Conservation (phyloP, 2,797 vertebrate species). For the Gambelia wislizenii region DNA sequence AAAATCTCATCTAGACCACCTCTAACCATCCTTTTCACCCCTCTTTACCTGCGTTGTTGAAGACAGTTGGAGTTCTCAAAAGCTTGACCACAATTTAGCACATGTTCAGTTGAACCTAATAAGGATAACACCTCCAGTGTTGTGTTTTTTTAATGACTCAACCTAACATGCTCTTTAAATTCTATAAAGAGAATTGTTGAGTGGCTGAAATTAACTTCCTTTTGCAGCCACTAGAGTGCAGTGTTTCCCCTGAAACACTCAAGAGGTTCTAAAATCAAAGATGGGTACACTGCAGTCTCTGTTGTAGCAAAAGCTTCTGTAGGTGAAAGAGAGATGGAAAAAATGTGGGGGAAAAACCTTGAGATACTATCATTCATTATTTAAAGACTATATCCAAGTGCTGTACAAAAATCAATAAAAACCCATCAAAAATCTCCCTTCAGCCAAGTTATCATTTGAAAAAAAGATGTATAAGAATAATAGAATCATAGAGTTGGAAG, state of each 20-base stretch:
- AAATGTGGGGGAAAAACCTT: too few species aligned
- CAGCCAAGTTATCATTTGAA: neutral
- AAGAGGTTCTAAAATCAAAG: neutral
- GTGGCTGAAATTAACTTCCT: neutral
- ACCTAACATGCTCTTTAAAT: neutral
- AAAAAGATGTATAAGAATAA: too few species aligned
- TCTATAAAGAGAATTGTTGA: neutral
- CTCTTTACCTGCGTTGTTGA: neutral
- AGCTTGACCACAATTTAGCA: neutral
- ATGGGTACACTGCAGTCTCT: too few species aligned
- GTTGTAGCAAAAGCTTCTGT: neutral
- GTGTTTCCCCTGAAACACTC: neutral
- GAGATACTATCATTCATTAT: neutral
- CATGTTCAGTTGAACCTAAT: neutral
- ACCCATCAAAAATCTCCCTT: neutral
- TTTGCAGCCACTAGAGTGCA: conserved; percentile 49
- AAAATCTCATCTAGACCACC: too few species aligned
- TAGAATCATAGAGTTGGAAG: too few species aligned
- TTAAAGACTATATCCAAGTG: neutral
- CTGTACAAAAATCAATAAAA: neutral
- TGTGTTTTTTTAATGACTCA: too few species aligned
- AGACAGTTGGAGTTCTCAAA: neutral
- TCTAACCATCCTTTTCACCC: too few species aligned
- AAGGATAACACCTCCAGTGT: too few species aligned
- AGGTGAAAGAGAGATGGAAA: neutral